Conservation (phyloP, 2,113 vertebrate species). For the Eulemur macaco region DNA sequence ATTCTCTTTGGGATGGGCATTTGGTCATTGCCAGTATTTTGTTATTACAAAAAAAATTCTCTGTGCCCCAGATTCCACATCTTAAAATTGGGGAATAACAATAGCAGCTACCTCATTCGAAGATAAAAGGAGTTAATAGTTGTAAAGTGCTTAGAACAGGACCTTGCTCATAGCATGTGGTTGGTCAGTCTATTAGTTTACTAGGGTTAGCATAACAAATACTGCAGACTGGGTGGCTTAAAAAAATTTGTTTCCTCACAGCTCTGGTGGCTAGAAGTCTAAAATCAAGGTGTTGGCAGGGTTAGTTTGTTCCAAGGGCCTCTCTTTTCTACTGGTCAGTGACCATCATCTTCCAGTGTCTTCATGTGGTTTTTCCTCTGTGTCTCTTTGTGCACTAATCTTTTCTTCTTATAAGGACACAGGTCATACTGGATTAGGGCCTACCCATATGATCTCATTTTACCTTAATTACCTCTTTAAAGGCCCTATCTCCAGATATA, state of each 20-base stretch:
- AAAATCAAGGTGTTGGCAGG: neutral
- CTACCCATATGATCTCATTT: neutral
- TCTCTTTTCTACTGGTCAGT: neutral
- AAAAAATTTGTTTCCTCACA: neutral
- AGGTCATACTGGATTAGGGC: neutral
- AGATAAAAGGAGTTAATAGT: neutral
- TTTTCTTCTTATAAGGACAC: neutral
- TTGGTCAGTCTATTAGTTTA: neutral
- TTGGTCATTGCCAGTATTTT: neutral
- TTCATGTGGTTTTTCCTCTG: neutral
- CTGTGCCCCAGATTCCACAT: neutral
- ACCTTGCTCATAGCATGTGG: neutral
- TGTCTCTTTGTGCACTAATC: neutral
- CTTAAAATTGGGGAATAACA: constrained; percentile 4
- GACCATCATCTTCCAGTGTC: neutral
- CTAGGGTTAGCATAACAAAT: neutral
- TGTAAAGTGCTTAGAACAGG: neutral
- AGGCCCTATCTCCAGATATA: neutral
- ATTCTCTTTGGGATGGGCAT: neutral
- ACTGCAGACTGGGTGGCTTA: neutral
- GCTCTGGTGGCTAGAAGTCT: neutral
- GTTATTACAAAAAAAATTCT: neutral
- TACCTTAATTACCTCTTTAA: neutral
- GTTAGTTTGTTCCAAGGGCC: neutral
- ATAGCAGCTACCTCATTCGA: neutral